These are phyloP conservation scores for Anguilla japonica DNA, from an alignment of 2,113 vertebrate genomes.

Conservation along the genomic window DNA sequence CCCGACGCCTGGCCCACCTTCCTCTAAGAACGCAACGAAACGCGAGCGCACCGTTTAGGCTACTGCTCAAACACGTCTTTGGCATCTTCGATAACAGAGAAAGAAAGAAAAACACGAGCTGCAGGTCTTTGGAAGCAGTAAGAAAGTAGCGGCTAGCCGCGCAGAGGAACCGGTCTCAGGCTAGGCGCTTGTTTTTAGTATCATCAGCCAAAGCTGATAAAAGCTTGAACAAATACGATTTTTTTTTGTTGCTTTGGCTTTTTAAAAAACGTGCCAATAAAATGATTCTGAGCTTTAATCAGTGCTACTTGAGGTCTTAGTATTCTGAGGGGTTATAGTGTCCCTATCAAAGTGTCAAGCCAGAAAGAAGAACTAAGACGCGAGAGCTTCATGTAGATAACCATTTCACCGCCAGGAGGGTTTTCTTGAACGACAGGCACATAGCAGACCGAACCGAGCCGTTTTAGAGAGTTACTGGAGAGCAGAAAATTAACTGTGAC, in stretches of 20 bases:
- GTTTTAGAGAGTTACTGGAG: background rate
- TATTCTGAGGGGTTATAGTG: background rate
- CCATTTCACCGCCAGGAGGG: background rate
- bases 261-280: background rate
- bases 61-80: background rate
- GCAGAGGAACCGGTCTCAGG: background rate
- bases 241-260: background rate
- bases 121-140: background rate
- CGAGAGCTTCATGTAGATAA: background rate
- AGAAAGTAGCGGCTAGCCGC: background rate
- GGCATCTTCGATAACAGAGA: constrained; percentile 7
- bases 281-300: background rate
- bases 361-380: background rate
- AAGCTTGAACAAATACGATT: background rate
- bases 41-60: background rate
- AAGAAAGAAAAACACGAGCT: constrained; percentile 10
- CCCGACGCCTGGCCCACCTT: background rate
- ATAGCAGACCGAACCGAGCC: background rate
- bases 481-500: background rate
- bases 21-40: constrained; percentile 19
- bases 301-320: background rate
- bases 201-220: constrained; percentile 5
- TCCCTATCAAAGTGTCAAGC: background rate
- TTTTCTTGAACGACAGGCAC: background rate
- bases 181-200: background rate